Base-by-base conservation (phyloP, 2,113 vertebrate species). In the Aythya baeri region DNA sequence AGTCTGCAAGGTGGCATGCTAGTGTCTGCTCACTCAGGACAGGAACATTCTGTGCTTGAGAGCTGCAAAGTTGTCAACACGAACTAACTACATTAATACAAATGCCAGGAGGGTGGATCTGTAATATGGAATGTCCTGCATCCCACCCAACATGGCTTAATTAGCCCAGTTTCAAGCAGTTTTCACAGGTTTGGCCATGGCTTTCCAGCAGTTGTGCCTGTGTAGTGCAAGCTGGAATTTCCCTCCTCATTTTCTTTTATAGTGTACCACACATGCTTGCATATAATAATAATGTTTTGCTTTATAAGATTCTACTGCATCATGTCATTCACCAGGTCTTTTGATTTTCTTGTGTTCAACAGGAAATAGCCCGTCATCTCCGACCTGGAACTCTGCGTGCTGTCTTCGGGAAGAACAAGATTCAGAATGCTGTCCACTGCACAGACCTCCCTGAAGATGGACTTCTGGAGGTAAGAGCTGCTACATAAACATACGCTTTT, bases 361-460 rank as follows among this genome's bases (percentile, higher is more conserved):
- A 99, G 99, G 99, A 99, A 97, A 98, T 99, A 46, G 98, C 99
- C 20, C 98, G 98, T 29, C 98, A 98, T 76, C 98, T 99, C 26
- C 98, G 99, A 31, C 99, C 99, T 32, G 91, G 91, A 52, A 99
- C 99, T 4, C 97, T 99, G 83, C 98, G 99, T 29, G 99, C 99
- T 29, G 73, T 98, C 44, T 99, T 98, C 23, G 99, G 99, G 36
- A 99, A 98, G 96, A 98, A 98, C 85, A 99, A 98, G 97, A 96
- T 99, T 92, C 99, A 98, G 93, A 99, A 99, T 87, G 98, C 98
- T 4, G 97, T 99, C 46, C 99, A 99, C 96, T 99, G 99, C 67
- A 99, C 99, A 1, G 99, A 99, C 94, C 98, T 99, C 65, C 99
- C 99, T 8, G 99, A 99, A 79, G 99, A 99, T 32, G 96, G 98